Percentiles rank a stretch among this genome's conserved stretches.
Evolutionary conservation across 2,113 vertebrate genomes (phyloP).

Genomic region (Odocoileus virginianus): DNA sequence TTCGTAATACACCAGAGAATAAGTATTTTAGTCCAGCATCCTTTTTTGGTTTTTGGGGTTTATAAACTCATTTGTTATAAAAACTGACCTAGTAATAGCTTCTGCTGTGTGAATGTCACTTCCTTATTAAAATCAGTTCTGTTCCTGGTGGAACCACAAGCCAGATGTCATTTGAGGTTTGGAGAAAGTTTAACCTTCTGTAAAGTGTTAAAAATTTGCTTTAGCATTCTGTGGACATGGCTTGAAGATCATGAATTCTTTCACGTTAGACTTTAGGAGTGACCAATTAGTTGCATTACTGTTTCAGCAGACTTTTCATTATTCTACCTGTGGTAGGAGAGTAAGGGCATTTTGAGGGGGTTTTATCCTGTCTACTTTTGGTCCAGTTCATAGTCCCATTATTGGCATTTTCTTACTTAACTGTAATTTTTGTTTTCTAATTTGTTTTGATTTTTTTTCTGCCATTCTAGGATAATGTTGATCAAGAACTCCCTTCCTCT

Average conservation of each 20-base stretch:
- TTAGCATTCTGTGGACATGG: neutral
- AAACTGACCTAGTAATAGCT: slow-evolving; percentile 54
- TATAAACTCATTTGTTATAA: slow-evolving; percentile 50
- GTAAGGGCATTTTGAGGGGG: neutral
- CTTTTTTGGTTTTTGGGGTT: slow-evolving; percentile 60
- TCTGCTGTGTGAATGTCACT: slow-evolving; percentile 21
- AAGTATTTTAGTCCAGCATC: slow-evolving; percentile 32
- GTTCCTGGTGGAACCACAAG: neutral
- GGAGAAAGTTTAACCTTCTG: slow-evolving; percentile 13
- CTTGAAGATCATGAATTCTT: neutral
- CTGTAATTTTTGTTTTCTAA: slow-evolving; percentile 40
- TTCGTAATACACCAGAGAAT: slow-evolving; percentile 53
- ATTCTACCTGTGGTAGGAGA: neutral
- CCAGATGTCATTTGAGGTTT: slow-evolving; percentile 1
- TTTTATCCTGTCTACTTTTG: neutral
- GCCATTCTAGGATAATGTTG: slow-evolving; percentile 79
- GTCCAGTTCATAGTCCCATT: neutral
- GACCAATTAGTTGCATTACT: neutral
- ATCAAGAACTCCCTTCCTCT: slow-evolving; percentile 76
- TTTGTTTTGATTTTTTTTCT: slow-evolving; percentile 43
- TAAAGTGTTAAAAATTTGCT: slow-evolving; percentile 11
- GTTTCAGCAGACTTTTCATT: slow-evolving; percentile 7
- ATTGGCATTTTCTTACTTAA: neutral
- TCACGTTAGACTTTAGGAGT: neutral
- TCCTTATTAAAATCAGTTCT: slow-evolving; percentile 37